Base-by-base conservation (phyloP, 2,113 vertebrate species). In the Cyanoderma ruficeps region DNA sequence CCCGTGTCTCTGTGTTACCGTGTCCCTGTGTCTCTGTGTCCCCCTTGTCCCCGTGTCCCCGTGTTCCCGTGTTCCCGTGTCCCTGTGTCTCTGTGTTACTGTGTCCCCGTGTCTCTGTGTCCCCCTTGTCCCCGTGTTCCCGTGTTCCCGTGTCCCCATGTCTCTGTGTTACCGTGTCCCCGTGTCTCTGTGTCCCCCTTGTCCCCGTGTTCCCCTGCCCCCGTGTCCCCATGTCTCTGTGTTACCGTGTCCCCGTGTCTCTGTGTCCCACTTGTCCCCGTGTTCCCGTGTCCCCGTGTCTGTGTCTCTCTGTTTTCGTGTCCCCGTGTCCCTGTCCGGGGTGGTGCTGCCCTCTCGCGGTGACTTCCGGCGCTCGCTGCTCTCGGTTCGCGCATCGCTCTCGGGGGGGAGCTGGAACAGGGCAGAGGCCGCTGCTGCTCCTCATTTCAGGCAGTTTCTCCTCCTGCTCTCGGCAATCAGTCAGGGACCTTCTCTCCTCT, bases 291-390 rank as follows among this genome's bases (percentile, higher is more conserved):
- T 6, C 55, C 56, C 31, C n/a, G n/a, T n/a, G n/a, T n/a, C n/a
- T n/a, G n/a, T n/a, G n/a, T n/a, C n/a, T n/a, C n/a, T n/a, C n/a
- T n/a, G n/a, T n/a, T n/a, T n/a, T n/a, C n/a, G n/a, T n/a, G n/a
- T n/a, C n/a, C n/a, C n/a, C n/a, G 56, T 59, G 30, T 41, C 23
- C 13, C 30, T 19, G 3, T 13, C n/a, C 13, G 30, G 70, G 79
- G 55, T 31, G 56, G 57, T 83, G 96, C 96, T 94, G 97, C 98
- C 96, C 97, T 94, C 98, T 96, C 9, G 95, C 94, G 97, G 97
- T 50, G 35, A n/a, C 24, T 77, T 15, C 59, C 3, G 10, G 27
- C 24, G 21, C 27, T 31, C 9, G 15, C 57, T 17, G 57, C 10
- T 30, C 31, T 6, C 1, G 9, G 22, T 13, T 37, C 15, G 37